A percentile compares a stretch with the other conserved stretches of the same genome.
Conservation (phyloP, 2,113 vertebrate species). For the Tympanuchus pallidicinctus region DNA sequence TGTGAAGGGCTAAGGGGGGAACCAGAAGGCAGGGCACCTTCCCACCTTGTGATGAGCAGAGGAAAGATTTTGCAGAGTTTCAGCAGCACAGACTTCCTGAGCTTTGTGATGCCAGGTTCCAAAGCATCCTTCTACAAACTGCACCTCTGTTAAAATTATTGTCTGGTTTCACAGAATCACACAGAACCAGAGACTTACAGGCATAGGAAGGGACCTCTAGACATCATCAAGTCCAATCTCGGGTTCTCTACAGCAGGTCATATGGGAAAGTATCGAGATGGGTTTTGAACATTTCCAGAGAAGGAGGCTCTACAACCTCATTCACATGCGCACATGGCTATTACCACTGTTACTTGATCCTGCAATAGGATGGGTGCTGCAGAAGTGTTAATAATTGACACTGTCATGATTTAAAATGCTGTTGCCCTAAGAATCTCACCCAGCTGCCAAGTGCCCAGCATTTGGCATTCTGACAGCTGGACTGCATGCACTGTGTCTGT, state of each 20-base stretch:
- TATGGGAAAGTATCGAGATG: too few relatives aligned
- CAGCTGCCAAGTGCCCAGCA: not conserved
- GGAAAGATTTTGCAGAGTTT: not conserved
- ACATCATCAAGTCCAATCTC: too few relatives aligned
- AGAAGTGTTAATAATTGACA: not conserved
- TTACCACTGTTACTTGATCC: fast-evolving
- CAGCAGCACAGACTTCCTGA: not conserved
- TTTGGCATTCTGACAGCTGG: slow-evolving; percentile 16
- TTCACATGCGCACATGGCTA: not conserved
- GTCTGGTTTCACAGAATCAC: not conserved
- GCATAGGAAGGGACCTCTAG: too few relatives aligned
- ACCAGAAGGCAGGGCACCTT: not conserved
- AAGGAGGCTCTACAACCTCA: too few relatives aligned
- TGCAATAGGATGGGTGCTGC: not conserved
- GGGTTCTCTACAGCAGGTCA: too few relatives aligned
- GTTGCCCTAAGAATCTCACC: not conserved
- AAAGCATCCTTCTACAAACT: not conserved
- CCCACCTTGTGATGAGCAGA: not conserved
- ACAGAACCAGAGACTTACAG: too few relatives aligned
- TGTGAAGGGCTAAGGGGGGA: not conserved
- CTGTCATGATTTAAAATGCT: not conserved
- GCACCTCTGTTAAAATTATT: not conserved
- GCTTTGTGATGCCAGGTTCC: not conserved
- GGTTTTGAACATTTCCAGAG: too few relatives aligned
- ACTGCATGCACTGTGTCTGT: fast-evolving